These are phyloP conservation scores for Symphodus melops DNA, from an alignment of 2,113 vertebrate genomes.

Conservation along the genomic window DNA sequence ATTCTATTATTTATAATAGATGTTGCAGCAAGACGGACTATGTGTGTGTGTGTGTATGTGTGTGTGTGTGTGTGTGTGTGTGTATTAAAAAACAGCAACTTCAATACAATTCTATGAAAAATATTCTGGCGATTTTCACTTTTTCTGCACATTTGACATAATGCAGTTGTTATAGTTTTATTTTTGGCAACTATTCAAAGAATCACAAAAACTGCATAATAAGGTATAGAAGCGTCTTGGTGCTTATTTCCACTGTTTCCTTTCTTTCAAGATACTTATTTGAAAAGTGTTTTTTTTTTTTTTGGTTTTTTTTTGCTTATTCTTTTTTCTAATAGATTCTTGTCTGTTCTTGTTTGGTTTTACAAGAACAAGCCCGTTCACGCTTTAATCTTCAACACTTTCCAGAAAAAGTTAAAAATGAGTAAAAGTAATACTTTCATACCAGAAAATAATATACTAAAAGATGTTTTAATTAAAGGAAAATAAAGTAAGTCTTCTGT, in stretches of 20 bases:
- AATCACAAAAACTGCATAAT: not conserved
- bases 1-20: not conserved
- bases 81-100: not conserved
- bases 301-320: too few relatives aligned
- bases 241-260: not conserved
- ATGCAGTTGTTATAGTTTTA: not conserved
- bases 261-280: not conserved
- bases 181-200: not conserved
- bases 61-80: not conserved
- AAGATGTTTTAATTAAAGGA: not conserved
- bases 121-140: not conserved
- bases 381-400: not conserved
- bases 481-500: not conserved
- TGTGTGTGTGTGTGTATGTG: not conserved
- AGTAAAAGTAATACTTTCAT: not conserved
- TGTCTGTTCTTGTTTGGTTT: not conserved
- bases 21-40: not conserved
- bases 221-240: not conserved
- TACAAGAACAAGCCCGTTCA: not conserved
- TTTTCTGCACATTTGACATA: not conserved
- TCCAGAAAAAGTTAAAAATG: not conserved
- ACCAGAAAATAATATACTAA: not conserved
- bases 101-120: not conserved
- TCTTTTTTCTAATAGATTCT: too few relatives aligned
- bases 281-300: too few relatives aligned